Evolutionary conservation across 2,797 vertebrate species (phyloP), one percentile per base, ranked within the genome.

Genomic region (Rhincodon typus): DNA sequence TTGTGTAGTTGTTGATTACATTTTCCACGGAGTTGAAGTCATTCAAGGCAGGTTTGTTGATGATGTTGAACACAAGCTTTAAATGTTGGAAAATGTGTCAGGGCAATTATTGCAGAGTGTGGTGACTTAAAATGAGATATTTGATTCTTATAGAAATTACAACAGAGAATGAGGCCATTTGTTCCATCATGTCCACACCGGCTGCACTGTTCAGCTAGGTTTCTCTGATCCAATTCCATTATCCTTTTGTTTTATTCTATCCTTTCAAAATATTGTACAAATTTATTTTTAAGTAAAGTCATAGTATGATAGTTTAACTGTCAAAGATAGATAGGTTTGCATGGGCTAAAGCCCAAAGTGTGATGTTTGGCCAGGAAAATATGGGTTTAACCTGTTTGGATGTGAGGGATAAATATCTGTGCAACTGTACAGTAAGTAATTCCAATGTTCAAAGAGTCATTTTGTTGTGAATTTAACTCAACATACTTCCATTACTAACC

Each of bases 31-130:
- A 88, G 53, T 88, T 88, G 30, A 88, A 30, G 86, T 88, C 86
- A 57, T 88, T 88, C 86, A 84, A 88, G 50, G 53, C 53, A 53
- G 86, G 46, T 53, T 88, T 46, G 82, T 88, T 88, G 86, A 88
- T 88, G 50, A 57, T 53, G 46, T 53, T 57, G 6, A 88, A 88
- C 27, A 88, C 57, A 30, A 27, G 57, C 53, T 53, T 57, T 57
- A 88, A 57, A 88, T 88, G 30, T 88, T 57, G 30, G 50, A 57
- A 57, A 53, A 57, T 57, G 12, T 88, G 53, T 88, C 46, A 34
- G 50, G 27, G 53, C 50, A 88, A 88, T 88, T 88, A 57, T 88
- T 57, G 25, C 13, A 88, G 50, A 34, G 25, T 88, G 86, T 88
- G 25, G 50, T 88, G 86, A 88, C 53, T 88, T 88, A 57, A 57